A percentile compares a stretch with the other conserved stretches of the same genome.
Conservation (phyloP, 2,888 invertebrate genomes). For the Rapana venosa region DNA sequence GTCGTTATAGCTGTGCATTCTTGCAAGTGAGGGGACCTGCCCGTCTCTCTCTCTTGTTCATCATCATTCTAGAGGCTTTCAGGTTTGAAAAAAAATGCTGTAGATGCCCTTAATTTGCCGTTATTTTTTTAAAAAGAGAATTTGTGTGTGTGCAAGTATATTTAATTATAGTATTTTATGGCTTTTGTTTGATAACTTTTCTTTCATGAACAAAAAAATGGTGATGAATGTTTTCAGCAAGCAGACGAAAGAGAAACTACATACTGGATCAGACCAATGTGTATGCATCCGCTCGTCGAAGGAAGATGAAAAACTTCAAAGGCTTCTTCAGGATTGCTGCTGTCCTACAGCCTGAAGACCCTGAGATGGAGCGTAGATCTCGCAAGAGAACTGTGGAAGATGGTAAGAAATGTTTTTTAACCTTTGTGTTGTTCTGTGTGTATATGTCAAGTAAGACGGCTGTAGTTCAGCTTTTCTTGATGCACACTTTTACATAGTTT, state of each 20-base stretch:
- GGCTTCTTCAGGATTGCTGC: conserved; percentile 93
- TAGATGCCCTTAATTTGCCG: too few relatives aligned
- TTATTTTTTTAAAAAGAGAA: too few relatives aligned
- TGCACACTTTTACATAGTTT: neutral
- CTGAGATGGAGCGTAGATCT: conserved; percentile 89
- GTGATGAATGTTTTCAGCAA: conserved; percentile 53
- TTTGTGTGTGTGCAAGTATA: neutral
- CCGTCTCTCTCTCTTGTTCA: too few relatives aligned
- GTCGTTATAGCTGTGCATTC: too few relatives aligned
- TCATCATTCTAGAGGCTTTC: too few relatives aligned
- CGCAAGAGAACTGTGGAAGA: conserved; percentile 89
- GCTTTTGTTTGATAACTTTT: too few relatives aligned
- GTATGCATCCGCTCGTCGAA: conserved; percentile 94
- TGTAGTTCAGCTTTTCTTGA: neutral
- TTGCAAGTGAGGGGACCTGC: too few relatives aligned
- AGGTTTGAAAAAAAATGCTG: too few relatives aligned
- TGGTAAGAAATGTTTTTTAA: conserved; percentile 80
- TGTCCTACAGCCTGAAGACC: conserved; percentile 92
- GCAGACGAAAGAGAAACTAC: conserved; percentile 87
- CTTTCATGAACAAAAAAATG: too few relatives aligned
- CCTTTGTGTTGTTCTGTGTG: too few relatives aligned
- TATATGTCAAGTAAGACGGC: neutral
- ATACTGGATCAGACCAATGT: conserved; percentile 99
- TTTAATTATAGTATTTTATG: neutral
- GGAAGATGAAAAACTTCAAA: conserved; percentile 97